Conservation (phyloP, 1,140 invertebrate genomes). For the Aphelenchoides fujianensis region DNA sequence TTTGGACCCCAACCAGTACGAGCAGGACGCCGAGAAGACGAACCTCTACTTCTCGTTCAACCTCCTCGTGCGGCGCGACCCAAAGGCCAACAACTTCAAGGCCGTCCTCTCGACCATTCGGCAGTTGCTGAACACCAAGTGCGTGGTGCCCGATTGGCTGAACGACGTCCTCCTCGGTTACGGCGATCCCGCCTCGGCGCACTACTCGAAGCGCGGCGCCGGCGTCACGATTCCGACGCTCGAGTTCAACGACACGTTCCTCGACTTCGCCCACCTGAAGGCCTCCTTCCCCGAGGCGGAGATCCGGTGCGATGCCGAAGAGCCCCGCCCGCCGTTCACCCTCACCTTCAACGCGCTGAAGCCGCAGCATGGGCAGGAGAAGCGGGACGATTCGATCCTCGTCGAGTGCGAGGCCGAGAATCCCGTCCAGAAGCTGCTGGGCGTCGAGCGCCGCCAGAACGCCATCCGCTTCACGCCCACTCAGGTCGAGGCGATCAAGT, state of each 20-base stretch:
- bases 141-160: conserved; percentile 96
- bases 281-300: conserved; percentile 80
- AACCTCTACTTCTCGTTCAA: conserved; percentile 95
- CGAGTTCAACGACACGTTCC: conserved; percentile 97
- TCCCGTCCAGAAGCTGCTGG: conserved; percentile 29
- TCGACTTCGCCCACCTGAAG: conserved; percentile 82
- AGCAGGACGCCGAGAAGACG: conserved; percentile 61
- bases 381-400: conserved; percentile 41
- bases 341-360: conserved; percentile 56
- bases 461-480: conserved; percentile 91
- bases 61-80: conserved; percentile 90
- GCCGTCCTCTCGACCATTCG: conserved; percentile 96
- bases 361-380: conserved; percentile 46
- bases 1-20: conserved; percentile 87
- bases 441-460: conserved; percentile 67
- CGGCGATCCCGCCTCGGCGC: conserved; percentile 89
- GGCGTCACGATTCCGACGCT: conserved; percentile 68
- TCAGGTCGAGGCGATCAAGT: conserved; percentile 68
- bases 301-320: conserved; percentile 70
- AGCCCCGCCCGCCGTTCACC: conserved; percentile 76
- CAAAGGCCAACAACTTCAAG: conserved; percentile 99
- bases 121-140: conserved; percentile 97
- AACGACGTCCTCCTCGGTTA: conserved; percentile 96
- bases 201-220: conserved; percentile 78
- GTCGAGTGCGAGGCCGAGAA: conserved; percentile 29